These are phyloP conservation scores for Himalopsyche japonica DNA, from an alignment of 2,888 invertebrate species.

Conservation along the genomic window DNA sequence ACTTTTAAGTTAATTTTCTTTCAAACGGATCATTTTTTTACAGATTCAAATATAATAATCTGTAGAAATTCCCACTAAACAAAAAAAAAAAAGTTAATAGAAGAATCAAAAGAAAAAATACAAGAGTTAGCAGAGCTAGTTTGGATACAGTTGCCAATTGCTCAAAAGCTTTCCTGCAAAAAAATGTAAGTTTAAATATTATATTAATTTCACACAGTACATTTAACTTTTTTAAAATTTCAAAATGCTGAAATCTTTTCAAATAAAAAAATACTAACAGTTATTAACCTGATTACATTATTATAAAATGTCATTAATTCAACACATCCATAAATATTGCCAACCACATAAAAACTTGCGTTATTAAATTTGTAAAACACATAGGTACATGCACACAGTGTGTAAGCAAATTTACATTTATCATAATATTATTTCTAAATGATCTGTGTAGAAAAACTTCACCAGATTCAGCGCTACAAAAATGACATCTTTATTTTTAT, in stretches of 20 bases:
- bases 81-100: too few relatives aligned
- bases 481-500: not conserved
- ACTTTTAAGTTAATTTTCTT: too few relatives aligned
- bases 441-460: not conserved
- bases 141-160: too few relatives aligned
- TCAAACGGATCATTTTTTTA: too few relatives aligned
- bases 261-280: not conserved
- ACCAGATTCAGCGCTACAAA: not conserved
- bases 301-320: not conserved
- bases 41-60: too few relatives aligned
- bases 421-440: not conserved
- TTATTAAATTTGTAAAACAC: not conserved
- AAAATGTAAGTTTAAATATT: too few relatives aligned
- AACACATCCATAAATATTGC: slow-evolving; percentile 1
- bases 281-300: not conserved
- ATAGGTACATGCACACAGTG: not conserved
- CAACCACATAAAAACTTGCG: not conserved
- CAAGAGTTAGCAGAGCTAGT: too few relatives aligned
- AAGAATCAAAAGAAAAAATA: too few relatives aligned
- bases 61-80: too few relatives aligned
- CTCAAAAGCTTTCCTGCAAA: too few relatives aligned
- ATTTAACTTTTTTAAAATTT: too few relatives aligned
- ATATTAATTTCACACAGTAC: too few relatives aligned
- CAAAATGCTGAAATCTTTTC: not conserved
- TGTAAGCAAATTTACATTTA: not conserved